Evolutionary conservation across 2,113 vertebrate species (phyloP), one percentile per base, ranked within the genome.

Genomic region (Misgurnus anguillicaudatus): DNA sequence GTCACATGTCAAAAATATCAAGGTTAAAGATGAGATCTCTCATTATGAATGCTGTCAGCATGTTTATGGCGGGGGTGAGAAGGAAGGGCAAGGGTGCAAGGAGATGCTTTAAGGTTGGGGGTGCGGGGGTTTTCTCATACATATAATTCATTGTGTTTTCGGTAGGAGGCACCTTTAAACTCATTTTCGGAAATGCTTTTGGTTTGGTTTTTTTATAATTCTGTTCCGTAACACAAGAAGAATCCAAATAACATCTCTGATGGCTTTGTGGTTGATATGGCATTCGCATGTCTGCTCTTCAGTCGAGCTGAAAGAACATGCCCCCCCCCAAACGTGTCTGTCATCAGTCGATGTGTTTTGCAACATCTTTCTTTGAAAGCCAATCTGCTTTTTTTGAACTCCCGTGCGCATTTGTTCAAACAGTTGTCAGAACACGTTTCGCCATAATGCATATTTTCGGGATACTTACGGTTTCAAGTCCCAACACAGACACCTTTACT

Each of bases 401-500:
- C 71, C 71, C 69, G 65, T 66, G 21, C 69, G 58, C 53, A 41
- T 70, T 55, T 60, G 64, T 77, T 71, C 3, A 36, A 66, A 58
- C 1, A 41, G 21, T 55, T 80, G 70, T 77, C 41, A 62, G 69
- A 64, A 75, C 87, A 38, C 3, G 89, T 86, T 82, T 64, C 2
- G 62, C 76, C 84, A 82, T 48, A 82, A 87, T 86, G 87, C 87
- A 89, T 89, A 85, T 85, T 92, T 86, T 85, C 66, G 72, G 76
- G 82, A 87, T 82, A 83, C 83, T 87, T 90, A 84, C 84, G 77
- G 85, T 89, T 87, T 84, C 85, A 90, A 88, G 89, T 84, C 81
- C 80, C 70, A 82, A 89, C 87, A 84, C 80, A 80, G 85, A 90
- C 89, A 91, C 89, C 87, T 88, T 90, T 86, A 51, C 81, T 85